These are phyloP conservation scores for Nysson spinosus DNA, from an alignment of 2,888 invertebrate species.

Conservation along the genomic window DNA sequence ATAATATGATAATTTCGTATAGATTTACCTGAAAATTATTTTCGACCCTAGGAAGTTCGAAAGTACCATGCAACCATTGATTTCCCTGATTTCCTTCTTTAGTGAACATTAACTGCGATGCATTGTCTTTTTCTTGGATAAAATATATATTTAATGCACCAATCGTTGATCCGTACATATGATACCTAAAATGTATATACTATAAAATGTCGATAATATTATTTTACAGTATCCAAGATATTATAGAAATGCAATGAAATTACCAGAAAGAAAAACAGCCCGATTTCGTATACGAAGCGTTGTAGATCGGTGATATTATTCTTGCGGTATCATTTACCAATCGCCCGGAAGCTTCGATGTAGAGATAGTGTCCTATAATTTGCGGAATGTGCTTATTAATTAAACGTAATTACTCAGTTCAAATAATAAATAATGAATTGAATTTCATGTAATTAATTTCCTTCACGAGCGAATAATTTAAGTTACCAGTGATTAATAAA, in stretches of 20 bases:
- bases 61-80: slow-evolving; percentile 81
- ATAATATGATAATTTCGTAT: too few species aligned
- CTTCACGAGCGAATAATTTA: too few species aligned
- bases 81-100: slow-evolving; percentile 85
- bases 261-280: slow-evolving; percentile 79
- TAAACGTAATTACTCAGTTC: too few species aligned
- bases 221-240: not conserved
- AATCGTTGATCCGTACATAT: slow-evolving; percentile 86
- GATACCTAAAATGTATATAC: slow-evolving; percentile 82
- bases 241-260: slow-evolving; percentile 14
- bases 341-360: slow-evolving; percentile 86
- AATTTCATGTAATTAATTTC: too few species aligned
- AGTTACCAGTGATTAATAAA: too few species aligned
- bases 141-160: slow-evolving; percentile 80
- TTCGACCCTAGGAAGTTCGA: slow-evolving; percentile 76
- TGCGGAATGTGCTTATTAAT: too few species aligned
- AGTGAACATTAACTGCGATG: slow-evolving; percentile 80
- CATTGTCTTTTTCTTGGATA: slow-evolving; percentile 76
- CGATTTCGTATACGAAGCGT: slow-evolving; percentile 73
- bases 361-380: slow-evolving; percentile 87
- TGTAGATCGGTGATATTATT: slow-evolving; percentile 85
- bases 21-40: slow-evolving; percentile 69
- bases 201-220: too few species aligned
- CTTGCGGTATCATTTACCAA: slow-evolving; percentile 84
- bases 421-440: too few species aligned